Evolutionary conservation across 2,888 invertebrate species (phyloP), one percentile per base, ranked within the genome.

Genomic region (Tetrapedia diversipes): DNA sequence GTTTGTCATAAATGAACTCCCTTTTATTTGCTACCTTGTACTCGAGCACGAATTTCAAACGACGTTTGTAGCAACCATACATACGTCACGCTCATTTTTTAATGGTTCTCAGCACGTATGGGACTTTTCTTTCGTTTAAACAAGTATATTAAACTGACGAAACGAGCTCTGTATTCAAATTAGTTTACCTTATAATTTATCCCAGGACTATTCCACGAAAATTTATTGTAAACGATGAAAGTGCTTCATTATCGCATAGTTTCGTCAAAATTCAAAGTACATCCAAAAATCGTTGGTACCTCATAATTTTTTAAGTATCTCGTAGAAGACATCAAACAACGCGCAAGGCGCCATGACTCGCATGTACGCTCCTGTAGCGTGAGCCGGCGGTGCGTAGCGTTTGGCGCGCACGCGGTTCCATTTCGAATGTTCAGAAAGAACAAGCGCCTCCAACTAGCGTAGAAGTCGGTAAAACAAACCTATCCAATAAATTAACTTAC

Each of bases 371-470:
- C 69, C 76, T 81, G 79, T 14, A n/a, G 39, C 43, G 60, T 53
- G 54, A 56, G 61, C 32, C 53, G 66, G 32, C 45, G 41, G 65
- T 66, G 65, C 67, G 77, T 72, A 49, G 45, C 54, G 65, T 72
- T 75, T 71, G 72, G 82, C 84, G 80, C 75, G 79, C 81, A 75
- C 79, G 74, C 81, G 78, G 74, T 63, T 74, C 74, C 79, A 70
- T 78, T 80, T 85, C 72, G 83, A 81, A 79, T 66, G 61, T 27
- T 34, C 61, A 65, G 43, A 61, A 83, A 78, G 79, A 83, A 79
- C 74, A 77, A 67, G 72, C 69, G n/a, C n/a, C n/a, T 41, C 51
- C 24, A 70, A 64, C 79, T 72, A 64, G 64, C 66, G 49, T 56
- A 45, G 57, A 68, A 69, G 77, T 67, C 67, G 66, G 75, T 71